Percentiles rank a stretch among this genome's conserved stretches.
Evolutionary conservation across 1,140 invertebrate genomes (phyloP).

Genomic region (Eubasilissa regina): DNA sequence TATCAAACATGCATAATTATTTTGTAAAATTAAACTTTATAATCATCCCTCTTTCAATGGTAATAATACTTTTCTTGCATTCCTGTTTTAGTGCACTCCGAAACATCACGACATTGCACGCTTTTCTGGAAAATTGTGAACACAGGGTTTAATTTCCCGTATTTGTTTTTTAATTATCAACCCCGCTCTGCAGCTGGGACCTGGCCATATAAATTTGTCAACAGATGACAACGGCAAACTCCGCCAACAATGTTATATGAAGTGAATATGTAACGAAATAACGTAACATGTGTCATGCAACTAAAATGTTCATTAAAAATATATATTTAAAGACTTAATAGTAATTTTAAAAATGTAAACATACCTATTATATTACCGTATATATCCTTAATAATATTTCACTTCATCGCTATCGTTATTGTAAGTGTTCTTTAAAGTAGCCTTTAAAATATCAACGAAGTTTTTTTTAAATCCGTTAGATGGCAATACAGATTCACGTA

Average conservation of each 20-base stretch:
- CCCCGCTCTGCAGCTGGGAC: slow-evolving; percentile 33
- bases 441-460: no score
- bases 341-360: no score
- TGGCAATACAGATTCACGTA: no score
- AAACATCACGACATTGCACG: slow-evolving; percentile 10
- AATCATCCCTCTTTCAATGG: background rate
- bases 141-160: slow-evolving; percentile 50
- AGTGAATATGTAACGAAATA: background rate
- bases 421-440: no score
- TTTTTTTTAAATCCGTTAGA: no score
- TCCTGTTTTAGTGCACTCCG: slow-evolving; percentile 13
- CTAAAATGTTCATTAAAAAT: no score
- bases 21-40: no score
- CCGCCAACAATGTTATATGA: slow-evolving; percentile 4
- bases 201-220: slow-evolving; percentile 45
- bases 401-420: no score
- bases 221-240: slow-evolving; percentile 29
- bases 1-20: no score
- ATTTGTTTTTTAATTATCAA: slow-evolving; percentile 49
- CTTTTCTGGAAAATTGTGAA: slow-evolving; percentile 30
- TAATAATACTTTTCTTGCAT: slow-evolving; percentile 17
- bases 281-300: background rate
- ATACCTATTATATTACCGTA: no score
- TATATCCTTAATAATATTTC: no score
- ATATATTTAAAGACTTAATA: no score